Conservation (phyloP, 2,113 vertebrate species). For the Colius striatus region DNA sequence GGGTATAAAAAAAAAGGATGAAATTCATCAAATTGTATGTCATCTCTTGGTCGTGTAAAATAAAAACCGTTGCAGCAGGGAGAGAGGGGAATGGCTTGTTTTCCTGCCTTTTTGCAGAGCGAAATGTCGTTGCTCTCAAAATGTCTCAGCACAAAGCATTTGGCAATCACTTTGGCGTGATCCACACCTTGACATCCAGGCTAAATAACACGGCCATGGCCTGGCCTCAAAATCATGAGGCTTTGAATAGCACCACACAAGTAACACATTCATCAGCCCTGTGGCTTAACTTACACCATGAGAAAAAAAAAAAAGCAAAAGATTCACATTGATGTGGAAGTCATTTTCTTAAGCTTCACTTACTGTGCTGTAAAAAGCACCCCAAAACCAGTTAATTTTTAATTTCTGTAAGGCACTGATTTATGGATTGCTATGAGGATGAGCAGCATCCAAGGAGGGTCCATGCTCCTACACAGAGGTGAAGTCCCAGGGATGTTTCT, state of each 20-base stretch:
- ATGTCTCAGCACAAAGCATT: neutral
- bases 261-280: slow-evolving; percentile 17
- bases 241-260: slow-evolving; percentile 11
- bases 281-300: neutral
- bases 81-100: slow-evolving; percentile 50
- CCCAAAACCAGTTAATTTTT: neutral
- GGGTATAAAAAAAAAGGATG: slow-evolving; percentile 77
- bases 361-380: neutral
- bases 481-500: neutral
- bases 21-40: slow-evolving; percentile 81
- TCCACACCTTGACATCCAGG: slow-evolving; percentile 57
- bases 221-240: slow-evolving; percentile 4
- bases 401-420: neutral
- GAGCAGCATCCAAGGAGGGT: neutral
- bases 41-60: slow-evolving; percentile 76
- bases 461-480: neutral
- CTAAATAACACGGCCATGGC: neutral
- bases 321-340: neutral
- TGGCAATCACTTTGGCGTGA: slow-evolving; percentile 30
- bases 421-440: neutral
- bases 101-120: slow-evolving; percentile 35
- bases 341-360: neutral
- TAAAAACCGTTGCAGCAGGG: slow-evolving; percentile 48
- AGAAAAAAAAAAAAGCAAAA: neutral
- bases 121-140: slow-evolving; percentile 33